Conservation (phyloP, 2,888 invertebrate genomes). For the Dicyrtomina minuta region DNA sequence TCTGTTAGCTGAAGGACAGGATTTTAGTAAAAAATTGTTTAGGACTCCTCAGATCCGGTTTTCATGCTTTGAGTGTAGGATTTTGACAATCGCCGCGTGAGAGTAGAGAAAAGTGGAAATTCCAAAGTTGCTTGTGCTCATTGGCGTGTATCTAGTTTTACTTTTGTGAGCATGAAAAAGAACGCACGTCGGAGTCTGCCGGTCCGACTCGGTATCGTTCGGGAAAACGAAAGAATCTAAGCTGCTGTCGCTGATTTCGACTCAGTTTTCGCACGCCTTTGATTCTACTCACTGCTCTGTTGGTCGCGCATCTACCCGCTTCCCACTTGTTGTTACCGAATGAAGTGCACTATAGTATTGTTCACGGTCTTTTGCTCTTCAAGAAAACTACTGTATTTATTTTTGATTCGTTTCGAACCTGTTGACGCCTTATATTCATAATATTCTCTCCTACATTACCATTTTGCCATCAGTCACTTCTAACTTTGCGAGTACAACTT, state of each 20-base stretch:
- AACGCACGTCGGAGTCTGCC: constrained; percentile 26
- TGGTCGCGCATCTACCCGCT: constrained; percentile 28
- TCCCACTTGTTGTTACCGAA: constrained; percentile 43
- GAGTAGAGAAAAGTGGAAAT: background rate
- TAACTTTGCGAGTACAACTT: too few species aligned
- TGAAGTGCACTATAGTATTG: constrained; percentile 1
- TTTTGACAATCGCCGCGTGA: background rate
- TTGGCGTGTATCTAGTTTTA: constrained; percentile 8
- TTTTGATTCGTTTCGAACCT: constrained; percentile 31
- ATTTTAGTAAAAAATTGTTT: background rate
- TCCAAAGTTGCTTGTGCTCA: constrained; percentile 17
- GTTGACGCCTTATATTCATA: constrained; percentile 36
- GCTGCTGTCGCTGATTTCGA: constrained; percentile 40
- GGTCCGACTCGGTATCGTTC: constrained; percentile 27
- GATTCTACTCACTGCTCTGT: constrained; percentile 41
- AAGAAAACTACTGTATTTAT: background rate
- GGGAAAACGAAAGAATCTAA: constrained; percentile 35
- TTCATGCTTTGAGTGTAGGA: too few species aligned
- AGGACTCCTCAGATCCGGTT: too few species aligned
- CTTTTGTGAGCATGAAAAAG: constrained; percentile 1
- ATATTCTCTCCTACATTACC: too few species aligned
- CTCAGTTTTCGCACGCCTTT: constrained; percentile 48
- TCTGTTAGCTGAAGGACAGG: background rate
- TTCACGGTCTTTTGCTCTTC: constrained; percentile 1
- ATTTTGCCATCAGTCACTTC: too few species aligned